A percentile compares a stretch with the other conserved stretches of the same genome.
These are phyloP conservation scores for Sebastes reedi DNA, from an alignment of 2,797 vertebrate genomes.

Conservation along the genomic window DNA sequence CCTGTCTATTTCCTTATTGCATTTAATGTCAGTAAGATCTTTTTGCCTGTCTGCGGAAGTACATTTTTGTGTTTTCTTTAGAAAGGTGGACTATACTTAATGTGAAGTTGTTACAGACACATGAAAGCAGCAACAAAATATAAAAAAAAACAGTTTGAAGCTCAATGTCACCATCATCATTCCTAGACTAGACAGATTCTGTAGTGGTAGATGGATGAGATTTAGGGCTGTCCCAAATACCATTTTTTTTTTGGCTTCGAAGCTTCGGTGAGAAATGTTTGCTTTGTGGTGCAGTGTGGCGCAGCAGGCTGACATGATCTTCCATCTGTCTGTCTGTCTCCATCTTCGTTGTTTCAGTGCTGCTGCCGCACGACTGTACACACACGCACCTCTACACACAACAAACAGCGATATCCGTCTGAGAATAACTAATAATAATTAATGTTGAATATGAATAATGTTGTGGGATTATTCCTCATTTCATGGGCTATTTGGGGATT, in stretches of 20 bases:
- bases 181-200: not conserved
- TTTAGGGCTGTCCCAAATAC: not conserved
- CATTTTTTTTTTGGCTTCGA: no score
- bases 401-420: no score
- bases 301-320: no score
- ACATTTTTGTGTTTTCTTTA: slow-evolving; percentile 17
- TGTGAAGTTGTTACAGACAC: slow-evolving; percentile 19
- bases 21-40: slow-evolving; percentile 33
- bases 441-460: no score
- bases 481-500: accelerated
- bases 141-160: not conserved
- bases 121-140: slow-evolving; percentile 21
- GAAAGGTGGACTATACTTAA: not conserved
- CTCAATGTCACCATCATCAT: not conserved
- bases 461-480: no score
- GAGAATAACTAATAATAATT: no score
- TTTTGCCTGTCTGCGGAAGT: slow-evolving; percentile 36
- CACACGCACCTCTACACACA: no score
- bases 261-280: no score
- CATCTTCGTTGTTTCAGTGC: no score
- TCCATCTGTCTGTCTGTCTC: no score
- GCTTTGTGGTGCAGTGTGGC: no score
- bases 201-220: not conserved
- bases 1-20: slow-evolving; percentile 67
- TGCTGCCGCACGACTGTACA: no score